phyloP scores from a whole-genome alignment of 2,797 vertebrate species.

The Helicolenus hilgendorfi region DNA sequence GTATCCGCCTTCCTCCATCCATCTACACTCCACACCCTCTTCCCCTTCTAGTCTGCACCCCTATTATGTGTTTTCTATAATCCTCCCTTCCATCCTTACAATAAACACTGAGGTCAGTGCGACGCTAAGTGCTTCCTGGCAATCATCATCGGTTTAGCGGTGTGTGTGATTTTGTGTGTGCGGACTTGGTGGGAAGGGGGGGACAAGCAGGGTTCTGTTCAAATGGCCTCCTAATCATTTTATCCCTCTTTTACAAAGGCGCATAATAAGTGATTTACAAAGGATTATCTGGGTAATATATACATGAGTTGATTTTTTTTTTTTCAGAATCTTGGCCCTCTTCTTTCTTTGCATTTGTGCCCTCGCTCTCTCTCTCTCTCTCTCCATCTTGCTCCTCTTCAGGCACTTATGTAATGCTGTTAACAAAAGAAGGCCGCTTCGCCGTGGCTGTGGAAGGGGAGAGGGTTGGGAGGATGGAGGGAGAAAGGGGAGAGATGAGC shows the following conservation, averaged over 20 bases:
- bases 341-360: conserved; percentile 30
- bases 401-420: conserved; percentile 83
- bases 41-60: conserved; percentile 40
- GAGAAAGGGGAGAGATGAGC: conserved; percentile 55
- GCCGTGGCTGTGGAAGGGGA: conserved; percentile 45
- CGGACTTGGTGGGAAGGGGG: conserved; percentile 18
- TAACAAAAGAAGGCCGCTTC: conserved; percentile 82
- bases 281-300: conserved; percentile 82
- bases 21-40: conserved; percentile 24
- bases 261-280: conserved; percentile 80
- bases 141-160: conserved; percentile 55
- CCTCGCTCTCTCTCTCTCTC: neutral
- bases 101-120: conserved; percentile 76
- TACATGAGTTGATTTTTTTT: conserved; percentile 51
- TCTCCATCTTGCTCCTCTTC: conserved; percentile 24
- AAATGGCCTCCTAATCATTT: conserved; percentile 80
- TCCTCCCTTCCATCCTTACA: conserved; percentile 46
- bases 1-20: conserved; percentile 38
- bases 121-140: conserved; percentile 83
- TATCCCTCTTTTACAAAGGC: conserved; percentile 79
- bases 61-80: conserved; percentile 56
- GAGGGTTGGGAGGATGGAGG: conserved; percentile 49
- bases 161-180: conserved; percentile 33
- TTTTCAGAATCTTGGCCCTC: conserved; percentile 37
- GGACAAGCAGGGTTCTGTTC: conserved; percentile 53